Conservation (phyloP, 2,797 vertebrate species). For the Lophotriccus pileatus region DNA sequence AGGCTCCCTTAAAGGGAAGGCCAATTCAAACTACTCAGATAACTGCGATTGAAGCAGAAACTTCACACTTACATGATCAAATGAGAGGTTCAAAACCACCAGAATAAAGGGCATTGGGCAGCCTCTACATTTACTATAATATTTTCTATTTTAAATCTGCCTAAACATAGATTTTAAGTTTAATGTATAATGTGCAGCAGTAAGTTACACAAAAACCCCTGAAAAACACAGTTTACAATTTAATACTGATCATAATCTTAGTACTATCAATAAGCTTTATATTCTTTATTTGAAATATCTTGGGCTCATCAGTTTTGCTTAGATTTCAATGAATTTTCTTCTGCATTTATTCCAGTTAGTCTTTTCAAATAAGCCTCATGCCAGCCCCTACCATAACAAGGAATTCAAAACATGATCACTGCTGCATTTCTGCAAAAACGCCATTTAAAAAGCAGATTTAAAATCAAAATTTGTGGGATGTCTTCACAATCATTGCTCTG, state of each 20-base stretch:
- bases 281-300: not conserved
- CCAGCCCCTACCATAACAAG: not conserved
- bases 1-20: slow-evolving; percentile 9
- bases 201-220: not conserved
- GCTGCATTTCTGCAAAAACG: not conserved
- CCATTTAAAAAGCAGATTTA: not conserved
- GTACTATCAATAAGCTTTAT: not conserved
- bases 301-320: not conserved
- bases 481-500: not conserved
- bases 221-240: not conserved
- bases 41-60: not conserved
- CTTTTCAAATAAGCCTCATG: not conserved
- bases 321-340: not conserved
- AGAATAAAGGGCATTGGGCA: not conserved
- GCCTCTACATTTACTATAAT: not conserved
- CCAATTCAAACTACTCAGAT: not conserved
- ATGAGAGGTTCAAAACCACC: slow-evolving; percentile 6
- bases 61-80: not conserved
- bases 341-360: not conserved
- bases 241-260: not conserved
- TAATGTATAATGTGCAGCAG: not conserved
- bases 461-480: not conserved
- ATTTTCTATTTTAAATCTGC: not conserved
- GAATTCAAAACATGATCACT: not conserved
- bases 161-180: not conserved